Percentiles rank a stretch among this genome's conserved stretches.
Evolutionary conservation across 2,113 vertebrate species (phyloP).

Genomic region (Psophia crepitans): DNA sequence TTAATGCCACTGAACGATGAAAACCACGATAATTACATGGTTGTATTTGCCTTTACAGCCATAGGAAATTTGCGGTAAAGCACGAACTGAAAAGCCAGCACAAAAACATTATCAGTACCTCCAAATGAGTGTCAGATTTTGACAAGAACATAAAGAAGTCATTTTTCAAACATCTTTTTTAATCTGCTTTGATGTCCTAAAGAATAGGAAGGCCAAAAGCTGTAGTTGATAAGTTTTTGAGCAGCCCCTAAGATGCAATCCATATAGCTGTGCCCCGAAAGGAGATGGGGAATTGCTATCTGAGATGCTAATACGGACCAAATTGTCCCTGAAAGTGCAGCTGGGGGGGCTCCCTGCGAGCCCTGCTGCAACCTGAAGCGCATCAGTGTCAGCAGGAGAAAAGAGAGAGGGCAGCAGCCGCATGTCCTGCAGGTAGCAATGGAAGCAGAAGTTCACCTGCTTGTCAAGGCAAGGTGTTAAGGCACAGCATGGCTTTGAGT

Average conservation of each 20-base stretch:
- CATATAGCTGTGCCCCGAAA: not conserved
- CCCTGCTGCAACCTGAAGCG: not conserved
- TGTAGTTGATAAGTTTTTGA: not conserved
- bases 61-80: slow-evolving; percentile 57
- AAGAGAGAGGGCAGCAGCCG: not conserved
- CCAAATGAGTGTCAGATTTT: not conserved
- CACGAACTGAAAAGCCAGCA: slow-evolving; percentile 46
- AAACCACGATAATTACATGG: slow-evolving; percentile 45
- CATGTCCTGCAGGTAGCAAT: not conserved
- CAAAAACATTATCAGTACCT: not conserved
- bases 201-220: not conserved
- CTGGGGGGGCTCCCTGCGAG: fast-evolving
- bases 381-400: not conserved
- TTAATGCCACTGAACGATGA: slow-evolving; percentile 39
- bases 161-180: not conserved
- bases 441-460: not conserved
- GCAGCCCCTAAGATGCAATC: not conserved
- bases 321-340: not conserved
- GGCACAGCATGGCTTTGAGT: not conserved
- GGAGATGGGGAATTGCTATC: not conserved
- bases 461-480: not conserved
- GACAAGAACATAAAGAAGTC: not conserved
- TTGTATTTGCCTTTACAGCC: slow-evolving; percentile 42
- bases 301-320: not conserved
- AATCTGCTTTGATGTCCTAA: not conserved